phyloP scores from a whole-genome alignment of 2,113 vertebrate species.

The Dasypus novemcinctus region DNA sequence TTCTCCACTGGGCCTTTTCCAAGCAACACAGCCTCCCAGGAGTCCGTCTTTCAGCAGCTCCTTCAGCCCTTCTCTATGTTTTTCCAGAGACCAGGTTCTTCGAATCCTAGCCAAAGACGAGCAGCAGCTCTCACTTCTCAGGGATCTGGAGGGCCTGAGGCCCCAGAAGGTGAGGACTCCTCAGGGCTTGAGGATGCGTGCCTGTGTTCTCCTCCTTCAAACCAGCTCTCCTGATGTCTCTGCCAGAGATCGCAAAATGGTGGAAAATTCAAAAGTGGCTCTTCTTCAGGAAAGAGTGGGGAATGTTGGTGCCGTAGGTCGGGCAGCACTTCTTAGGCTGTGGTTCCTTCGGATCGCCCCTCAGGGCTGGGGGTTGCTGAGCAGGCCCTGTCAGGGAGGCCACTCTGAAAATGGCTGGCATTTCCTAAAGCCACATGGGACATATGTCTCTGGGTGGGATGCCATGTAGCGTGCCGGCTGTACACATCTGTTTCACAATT shows the following conservation, averaged over 20 bases:
- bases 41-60: neutral
- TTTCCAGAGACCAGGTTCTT: conserved; percentile 92
- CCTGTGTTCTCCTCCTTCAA: neutral
- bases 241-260: neutral
- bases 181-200: neutral
- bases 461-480: fast-evolving
- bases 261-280: neutral
- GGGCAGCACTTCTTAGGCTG: neutral
- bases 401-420: neutral
- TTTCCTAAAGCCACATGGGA: neutral
- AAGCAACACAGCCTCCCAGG: neutral
- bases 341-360: neutral
- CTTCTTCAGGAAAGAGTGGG: neutral
- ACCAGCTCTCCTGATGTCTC: neutral
- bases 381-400: neutral
- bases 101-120: conserved; percentile 83
- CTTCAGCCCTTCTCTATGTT: neutral
- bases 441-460: neutral
- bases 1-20: neutral
- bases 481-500: neutral
- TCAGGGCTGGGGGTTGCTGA: neutral
- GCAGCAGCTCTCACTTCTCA: conserved; percentile 84
- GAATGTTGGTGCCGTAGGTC: neutral
- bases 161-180: conserved; percentile 85
- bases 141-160: conserved; percentile 78